Evolutionary conservation across 1,140 invertebrate genomes (phyloP).

Genomic region (Andricus grossulariae): DNA sequence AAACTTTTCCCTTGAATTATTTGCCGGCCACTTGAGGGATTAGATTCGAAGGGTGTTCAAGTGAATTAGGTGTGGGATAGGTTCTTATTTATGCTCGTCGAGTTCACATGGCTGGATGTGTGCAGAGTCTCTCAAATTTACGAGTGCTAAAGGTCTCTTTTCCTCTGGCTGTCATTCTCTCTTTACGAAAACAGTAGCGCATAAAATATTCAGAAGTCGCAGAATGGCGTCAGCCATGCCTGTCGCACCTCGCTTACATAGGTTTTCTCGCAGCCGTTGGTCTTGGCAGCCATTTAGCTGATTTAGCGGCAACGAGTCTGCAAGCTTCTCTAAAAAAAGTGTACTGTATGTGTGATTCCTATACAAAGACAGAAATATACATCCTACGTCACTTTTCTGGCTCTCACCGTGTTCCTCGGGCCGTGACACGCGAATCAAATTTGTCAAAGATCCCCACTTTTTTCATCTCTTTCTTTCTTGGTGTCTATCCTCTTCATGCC

Average conservation of each 20-base stretch:
- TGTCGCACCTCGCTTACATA: slow-evolving; percentile 57
- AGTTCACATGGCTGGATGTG: background rate
- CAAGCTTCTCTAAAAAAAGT: background rate
- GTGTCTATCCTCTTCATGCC: slow-evolving; percentile 38
- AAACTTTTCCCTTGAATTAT: too few relatives aligned
- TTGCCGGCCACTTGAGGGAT: too few relatives aligned
- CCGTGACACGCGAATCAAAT: slow-evolving; percentile 72
- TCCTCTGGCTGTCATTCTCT: too few relatives aligned
- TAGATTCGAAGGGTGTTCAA: background rate
- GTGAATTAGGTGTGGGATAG: background rate
- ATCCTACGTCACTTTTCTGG: slow-evolving; percentile 57
- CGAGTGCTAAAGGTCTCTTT: too few relatives aligned
- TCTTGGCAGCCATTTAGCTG: slow-evolving; percentile 63
- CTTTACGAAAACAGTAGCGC: slow-evolving; percentile 3
- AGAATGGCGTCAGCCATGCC: slow-evolving; percentile 52
- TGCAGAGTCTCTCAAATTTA: too few relatives aligned
- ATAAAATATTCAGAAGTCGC: slow-evolving; percentile 63
- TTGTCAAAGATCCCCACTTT: slow-evolving; percentile 64
- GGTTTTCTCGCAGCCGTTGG: slow-evolving; percentile 50
- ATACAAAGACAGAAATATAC: slow-evolving; percentile 39
- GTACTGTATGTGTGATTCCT: background rate
- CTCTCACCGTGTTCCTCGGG: slow-evolving; percentile 64
- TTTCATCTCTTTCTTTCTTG: background rate
- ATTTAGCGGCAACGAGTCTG: slow-evolving; percentile 58
- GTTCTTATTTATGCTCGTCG: background rate